phyloP scores from a whole-genome alignment of 2,888 invertebrate species.

The Yponomeuta cagnagella region DNA sequence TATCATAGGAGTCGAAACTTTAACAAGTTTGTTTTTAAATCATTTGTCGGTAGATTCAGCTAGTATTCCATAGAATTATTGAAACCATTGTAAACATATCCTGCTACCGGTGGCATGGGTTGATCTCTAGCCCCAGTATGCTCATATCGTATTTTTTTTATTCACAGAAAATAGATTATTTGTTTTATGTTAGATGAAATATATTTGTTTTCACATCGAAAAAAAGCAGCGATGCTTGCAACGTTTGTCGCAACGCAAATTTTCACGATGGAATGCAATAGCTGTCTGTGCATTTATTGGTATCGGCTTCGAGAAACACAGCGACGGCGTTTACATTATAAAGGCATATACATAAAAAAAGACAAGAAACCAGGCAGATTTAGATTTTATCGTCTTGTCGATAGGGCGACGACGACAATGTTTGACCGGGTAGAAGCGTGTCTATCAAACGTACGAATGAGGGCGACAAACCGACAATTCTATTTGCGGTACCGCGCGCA shows the following conservation, averaged over 20 bases:
- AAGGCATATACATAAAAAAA: no score
- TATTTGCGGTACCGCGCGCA: conserved; percentile 27
- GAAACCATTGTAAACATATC: neutral
- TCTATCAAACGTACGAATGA: conserved; percentile 16
- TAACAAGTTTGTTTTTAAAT: neutral
- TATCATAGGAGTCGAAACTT: neutral
- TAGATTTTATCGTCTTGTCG: neutral
- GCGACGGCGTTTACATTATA: neutral
- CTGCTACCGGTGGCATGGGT: neutral
- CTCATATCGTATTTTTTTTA: neutral
- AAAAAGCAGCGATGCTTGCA: neutral
- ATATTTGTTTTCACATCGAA: neutral
- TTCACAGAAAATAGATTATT: no score
- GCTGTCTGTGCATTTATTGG: neutral
- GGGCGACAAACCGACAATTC: conserved; percentile 17
- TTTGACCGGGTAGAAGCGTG: neutral
- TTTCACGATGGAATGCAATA: neutral
- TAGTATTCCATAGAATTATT: neutral
- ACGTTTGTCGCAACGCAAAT: neutral
- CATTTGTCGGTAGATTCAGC: neutral
- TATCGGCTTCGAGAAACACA: neutral
- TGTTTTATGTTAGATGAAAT: no score
- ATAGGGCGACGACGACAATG: neutral
- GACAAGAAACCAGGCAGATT: neutral
- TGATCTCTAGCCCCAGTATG: neutral